phyloP scores from a whole-genome alignment of 2,113 vertebrate species.

The Amphiprion ocellaris region DNA sequence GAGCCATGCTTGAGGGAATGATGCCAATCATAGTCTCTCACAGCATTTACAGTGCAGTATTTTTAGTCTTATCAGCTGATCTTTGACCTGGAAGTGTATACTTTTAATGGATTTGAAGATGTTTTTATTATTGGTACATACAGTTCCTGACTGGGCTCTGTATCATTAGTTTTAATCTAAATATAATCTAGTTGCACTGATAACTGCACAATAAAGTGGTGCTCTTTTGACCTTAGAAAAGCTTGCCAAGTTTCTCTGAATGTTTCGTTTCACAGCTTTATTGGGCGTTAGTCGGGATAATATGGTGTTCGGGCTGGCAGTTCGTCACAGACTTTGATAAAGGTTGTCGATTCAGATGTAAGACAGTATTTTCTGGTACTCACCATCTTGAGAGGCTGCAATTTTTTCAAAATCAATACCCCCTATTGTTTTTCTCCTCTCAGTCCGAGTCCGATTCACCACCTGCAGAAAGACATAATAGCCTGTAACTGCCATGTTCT shows the following conservation, averaged over 20 bases:
- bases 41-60: neutral
- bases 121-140: neutral
- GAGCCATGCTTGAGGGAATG: no score
- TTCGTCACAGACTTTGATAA: constrained; percentile 7
- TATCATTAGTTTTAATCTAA: neutral
- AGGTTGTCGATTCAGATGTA: neutral
- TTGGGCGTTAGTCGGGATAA: neutral
- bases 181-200: neutral
- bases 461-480: constrained; percentile 56
- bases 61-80: neutral
- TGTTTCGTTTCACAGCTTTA: no score
- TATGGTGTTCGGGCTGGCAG: neutral
- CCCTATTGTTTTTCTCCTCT: constrained; percentile 75
- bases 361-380: constrained; percentile 32
- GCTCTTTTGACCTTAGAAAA: neutral
- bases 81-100: constrained; percentile 6
- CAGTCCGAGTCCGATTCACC: constrained; percentile 26
- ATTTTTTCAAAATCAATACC: constrained; percentile 73
- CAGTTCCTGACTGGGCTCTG: neutral
- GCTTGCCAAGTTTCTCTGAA: no score
- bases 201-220: neutral
- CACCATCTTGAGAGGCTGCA: constrained; percentile 63
- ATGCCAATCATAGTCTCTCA: neutral
- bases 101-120: neutral
- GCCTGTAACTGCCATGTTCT: constrained; percentile 1